Evolutionary conservation across 1,140 invertebrate species (phyloP).

Genomic region (Dreissena polymorpha): DNA sequence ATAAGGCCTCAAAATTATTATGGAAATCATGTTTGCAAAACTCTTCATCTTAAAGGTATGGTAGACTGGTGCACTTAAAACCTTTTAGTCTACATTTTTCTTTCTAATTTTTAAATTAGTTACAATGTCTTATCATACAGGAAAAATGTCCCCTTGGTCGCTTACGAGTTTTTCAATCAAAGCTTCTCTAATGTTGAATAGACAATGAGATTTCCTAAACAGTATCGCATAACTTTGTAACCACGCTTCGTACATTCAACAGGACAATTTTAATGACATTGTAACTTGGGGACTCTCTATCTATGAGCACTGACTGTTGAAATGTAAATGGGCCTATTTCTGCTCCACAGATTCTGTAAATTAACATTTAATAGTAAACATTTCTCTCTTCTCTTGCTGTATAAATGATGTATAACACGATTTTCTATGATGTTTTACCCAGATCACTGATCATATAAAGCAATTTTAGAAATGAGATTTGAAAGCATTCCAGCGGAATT

Average conservation of each 20-base stretch:
- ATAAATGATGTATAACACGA: constrained; percentile 15
- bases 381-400: constrained; percentile 3
- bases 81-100: too few species aligned
- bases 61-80: too few species aligned
- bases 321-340: constrained; percentile 32
- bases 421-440: constrained; percentile 18
- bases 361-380: constrained; percentile 43
- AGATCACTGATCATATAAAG: constrained; percentile 23
- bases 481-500: too few species aligned
- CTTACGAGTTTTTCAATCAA: constrained; percentile 34
- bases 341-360: constrained; percentile 37
- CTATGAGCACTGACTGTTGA: constrained; percentile 6
- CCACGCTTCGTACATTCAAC: not conserved
- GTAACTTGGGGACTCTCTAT: constrained; percentile 8
- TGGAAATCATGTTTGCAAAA: too few species aligned
- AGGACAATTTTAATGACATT: constrained; percentile 18
- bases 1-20: too few species aligned
- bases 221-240: constrained; percentile 41
- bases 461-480: too few species aligned
- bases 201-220: constrained; percentile 53
- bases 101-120: too few species aligned
- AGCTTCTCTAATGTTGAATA: constrained; percentile 3
- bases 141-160: too few species aligned
- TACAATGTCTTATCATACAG: too few species aligned
- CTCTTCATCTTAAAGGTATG: too few species aligned